phyloP scores from a whole-genome alignment of 1,140 invertebrate species.

The Pantala flavescens region DNA sequence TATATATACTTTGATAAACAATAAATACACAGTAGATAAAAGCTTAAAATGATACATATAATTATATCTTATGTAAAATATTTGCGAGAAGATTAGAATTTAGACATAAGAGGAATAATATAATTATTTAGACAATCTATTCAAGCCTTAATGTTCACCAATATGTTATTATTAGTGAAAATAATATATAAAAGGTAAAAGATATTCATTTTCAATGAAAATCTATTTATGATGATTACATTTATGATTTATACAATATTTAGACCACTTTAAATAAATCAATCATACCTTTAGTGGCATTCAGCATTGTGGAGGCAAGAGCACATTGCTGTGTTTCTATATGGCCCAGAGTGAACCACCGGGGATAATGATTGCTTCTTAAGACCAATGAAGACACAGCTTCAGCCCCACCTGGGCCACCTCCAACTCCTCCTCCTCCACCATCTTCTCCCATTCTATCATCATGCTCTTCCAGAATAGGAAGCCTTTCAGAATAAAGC shows the following conservation, averaged over 20 bases:
- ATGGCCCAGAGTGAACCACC: constrained; percentile 62
- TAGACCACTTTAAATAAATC: background rate
- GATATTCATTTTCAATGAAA: too few relatives aligned
- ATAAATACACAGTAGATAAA: background rate
- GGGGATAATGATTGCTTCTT: constrained; percentile 42
- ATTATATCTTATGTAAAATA: too few relatives aligned
- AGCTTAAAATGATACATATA: constrained; percentile 10
- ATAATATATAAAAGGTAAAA: too few relatives aligned
- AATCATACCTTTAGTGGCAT: constrained; percentile 53
- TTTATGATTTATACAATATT: too few relatives aligned
- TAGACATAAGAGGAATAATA: too few relatives aligned
- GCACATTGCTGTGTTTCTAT: constrained; percentile 74
- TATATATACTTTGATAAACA: too few relatives aligned
- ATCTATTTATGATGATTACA: too few relatives aligned
- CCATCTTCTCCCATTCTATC: constrained; percentile 31
- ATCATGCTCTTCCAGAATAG: constrained; percentile 66
- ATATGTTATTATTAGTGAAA: too few relatives aligned
- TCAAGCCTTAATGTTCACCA: too few relatives aligned
- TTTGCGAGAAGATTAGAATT: too few relatives aligned
- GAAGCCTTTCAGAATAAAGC: constrained; percentile 42
- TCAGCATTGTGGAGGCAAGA: constrained; percentile 65
- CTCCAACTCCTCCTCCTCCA: background rate
- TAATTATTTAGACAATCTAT: too few relatives aligned
- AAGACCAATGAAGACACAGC: constrained; percentile 38
- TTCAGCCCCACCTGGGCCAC: constrained; percentile 29